These are phyloP conservation scores for Drosophila prolongata DNA, from an alignment of 2,888 invertebrate genomes.

Conservation along the genomic window DNA sequence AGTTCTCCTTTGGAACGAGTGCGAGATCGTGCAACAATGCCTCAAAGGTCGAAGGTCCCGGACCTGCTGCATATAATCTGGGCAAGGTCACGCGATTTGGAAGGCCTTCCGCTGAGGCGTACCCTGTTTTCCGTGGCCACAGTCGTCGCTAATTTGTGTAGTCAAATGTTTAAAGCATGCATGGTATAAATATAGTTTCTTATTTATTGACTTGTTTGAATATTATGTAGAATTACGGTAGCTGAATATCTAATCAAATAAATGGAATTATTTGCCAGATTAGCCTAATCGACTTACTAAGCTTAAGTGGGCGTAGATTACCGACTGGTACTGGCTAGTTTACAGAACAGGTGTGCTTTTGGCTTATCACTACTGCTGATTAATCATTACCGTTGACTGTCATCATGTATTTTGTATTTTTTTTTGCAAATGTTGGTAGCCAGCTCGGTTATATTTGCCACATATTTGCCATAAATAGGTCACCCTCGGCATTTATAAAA, in stretches of 20 bases:
- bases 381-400: background rate
- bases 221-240: background rate
- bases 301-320: conserved; percentile 20
- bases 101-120: background rate
- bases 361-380: background rate
- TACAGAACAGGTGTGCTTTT: conserved; percentile 7
- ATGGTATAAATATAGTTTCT: conserved; percentile 1
- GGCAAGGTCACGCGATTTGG: conserved; percentile 27
- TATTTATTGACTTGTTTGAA: background rate
- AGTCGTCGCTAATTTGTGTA: conserved; percentile 5
- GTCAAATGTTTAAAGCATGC: background rate
- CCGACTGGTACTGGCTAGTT: background rate
- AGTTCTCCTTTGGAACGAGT: conserved; percentile 26
- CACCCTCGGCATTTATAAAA: conserved; percentile 11
- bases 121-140: background rate
- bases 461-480: conserved; percentile 11
- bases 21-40: conserved; percentile 8
- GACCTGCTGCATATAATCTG: conserved; percentile 36
- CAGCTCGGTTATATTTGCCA: conserved; percentile 5
- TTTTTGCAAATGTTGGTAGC: background rate
- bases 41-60: conserved; percentile 14
- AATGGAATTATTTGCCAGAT: conserved; percentile 9
- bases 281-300: conserved; percentile 13
- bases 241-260: conserved; percentile 12
- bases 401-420: background rate